Evolutionary conservation across 2,888 invertebrate genomes (phyloP), one percentile per base, ranked within the genome.

Genomic region (Candidula unifasciata): DNA sequence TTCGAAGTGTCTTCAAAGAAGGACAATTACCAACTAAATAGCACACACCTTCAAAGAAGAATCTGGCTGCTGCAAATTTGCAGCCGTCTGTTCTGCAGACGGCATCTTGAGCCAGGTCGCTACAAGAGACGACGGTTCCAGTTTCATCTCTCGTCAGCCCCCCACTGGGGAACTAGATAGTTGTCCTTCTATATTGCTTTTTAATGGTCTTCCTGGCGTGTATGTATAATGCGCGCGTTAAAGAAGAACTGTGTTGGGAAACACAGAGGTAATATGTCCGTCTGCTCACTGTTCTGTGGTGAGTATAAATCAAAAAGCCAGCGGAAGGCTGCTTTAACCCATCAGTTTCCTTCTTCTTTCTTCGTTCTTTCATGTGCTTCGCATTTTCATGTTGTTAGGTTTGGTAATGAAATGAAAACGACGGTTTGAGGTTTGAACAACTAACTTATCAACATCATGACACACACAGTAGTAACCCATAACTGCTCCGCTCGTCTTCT

Each of bases 121-220:
- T 21, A 44, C 44, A 37, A 78, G 37, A 60, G 27, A 24, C 37
- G 18, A 35, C n/a, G 78, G 78, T 64, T 78, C 78, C n/a, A 35
- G 78, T 78, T 78, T 78, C 78, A 78, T 37, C 64, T 64, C 60
- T 78, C 64, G 27, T 64, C n/a, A 78, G 64, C 78, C 78, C 37
- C 78, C 78, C 37, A n/a, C 78, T 13, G 64, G 8, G 35, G 64
- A 30, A 64, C 35, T 64, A 35, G 37, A 64, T 60, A 78, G 33
- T 8, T 78, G 3, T 21, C 13, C 78, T 13, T 6, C 37, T 64
- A 60, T 78, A 78, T 78, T 78, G 78, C 78, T 78, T 78, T 78
- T 78, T 78, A 78, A 78, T 78, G 78, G 37, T 78, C 78, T 64
- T 37, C 37, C 64, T 60, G 64, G 37, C 78, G 64, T 78, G 78